Percentiles rank a stretch among this genome's conserved stretches.
Evolutionary conservation across 2,888 invertebrate genomes (phyloP).

Genomic region (Nymphalis polychloros): DNA sequence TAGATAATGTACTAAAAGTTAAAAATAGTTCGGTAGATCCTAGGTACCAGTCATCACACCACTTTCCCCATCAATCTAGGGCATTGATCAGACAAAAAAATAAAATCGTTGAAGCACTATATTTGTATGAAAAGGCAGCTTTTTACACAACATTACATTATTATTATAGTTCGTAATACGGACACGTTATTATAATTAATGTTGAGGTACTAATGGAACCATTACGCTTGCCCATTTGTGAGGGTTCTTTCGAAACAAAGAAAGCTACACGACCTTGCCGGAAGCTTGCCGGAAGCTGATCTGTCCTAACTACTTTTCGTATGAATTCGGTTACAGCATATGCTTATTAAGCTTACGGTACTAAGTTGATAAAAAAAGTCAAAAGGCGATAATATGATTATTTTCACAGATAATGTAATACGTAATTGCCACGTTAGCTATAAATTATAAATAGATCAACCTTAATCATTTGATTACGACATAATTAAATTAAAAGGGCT

Average conservation of each 20-base stretch:
- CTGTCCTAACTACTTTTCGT: neutral
- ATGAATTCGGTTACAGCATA: neutral
- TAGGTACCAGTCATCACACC: too few relatives aligned
- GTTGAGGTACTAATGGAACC: constrained; percentile 42
- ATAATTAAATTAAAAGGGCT: constrained; percentile 77
- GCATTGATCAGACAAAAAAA: too few relatives aligned
- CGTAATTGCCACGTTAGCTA: too few relatives aligned
- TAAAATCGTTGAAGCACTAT: too few relatives aligned
- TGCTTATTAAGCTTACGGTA: neutral
- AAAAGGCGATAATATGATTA: too few relatives aligned
- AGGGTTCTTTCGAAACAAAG: constrained; percentile 43
- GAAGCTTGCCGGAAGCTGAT: neutral
- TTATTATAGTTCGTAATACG: constrained; percentile 31
- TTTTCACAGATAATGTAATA: too few relatives aligned
- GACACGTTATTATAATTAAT: constrained; percentile 39
- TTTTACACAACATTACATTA: constrained; percentile 18
- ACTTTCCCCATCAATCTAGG: too few relatives aligned
- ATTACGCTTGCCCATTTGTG: constrained; percentile 44
- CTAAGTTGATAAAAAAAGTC: too few relatives aligned
- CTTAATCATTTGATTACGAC: constrained; percentile 75
- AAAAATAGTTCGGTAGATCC: too few relatives aligned
- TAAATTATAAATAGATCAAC: constrained; percentile 49
- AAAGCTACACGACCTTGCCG: constrained; percentile 2
- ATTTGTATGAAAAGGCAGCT: neutral
- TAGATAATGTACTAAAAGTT: too few relatives aligned